These are phyloP conservation scores for Ornithoptera alexandrae DNA, from an alignment of 2,888 invertebrate species.

Conservation along the genomic window DNA sequence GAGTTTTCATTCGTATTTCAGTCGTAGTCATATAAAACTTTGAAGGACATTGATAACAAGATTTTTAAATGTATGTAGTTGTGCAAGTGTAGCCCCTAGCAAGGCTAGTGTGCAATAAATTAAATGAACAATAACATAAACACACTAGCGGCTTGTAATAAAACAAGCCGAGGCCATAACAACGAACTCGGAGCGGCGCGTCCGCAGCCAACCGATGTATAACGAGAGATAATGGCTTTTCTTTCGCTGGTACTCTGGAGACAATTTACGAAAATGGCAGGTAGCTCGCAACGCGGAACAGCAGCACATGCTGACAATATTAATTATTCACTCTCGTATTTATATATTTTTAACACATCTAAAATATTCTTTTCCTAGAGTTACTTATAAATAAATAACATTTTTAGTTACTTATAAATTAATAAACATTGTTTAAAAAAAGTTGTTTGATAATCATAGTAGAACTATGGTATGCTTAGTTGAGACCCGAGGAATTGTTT, in stretches of 20 bases:
- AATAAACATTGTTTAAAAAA: too few relatives aligned
- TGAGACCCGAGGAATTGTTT: too few relatives aligned
- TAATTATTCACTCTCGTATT: too few relatives aligned
- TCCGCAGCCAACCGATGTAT: constrained; percentile 4
- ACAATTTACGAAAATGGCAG: constrained; percentile 2
- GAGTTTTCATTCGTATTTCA: too few relatives aligned
- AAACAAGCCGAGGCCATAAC: not conserved
- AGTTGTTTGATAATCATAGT: too few relatives aligned
- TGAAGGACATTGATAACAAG: not conserved
- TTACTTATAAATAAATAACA: too few relatives aligned
- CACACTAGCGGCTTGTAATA: not conserved
- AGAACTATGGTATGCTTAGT: too few relatives aligned
- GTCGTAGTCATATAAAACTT: not conserved
- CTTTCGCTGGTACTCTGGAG: not conserved
- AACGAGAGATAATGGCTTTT: constrained; percentile 14
- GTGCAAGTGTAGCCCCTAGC: not conserved
- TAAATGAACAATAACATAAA: not conserved
- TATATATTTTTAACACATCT: too few relatives aligned
- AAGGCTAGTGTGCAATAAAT: not conserved
- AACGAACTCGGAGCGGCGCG: not conserved
- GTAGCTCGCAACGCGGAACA: not conserved
- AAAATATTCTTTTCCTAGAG: too few relatives aligned
- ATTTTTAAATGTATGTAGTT: not conserved
- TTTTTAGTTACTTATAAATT: too few relatives aligned
- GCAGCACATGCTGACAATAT: too few relatives aligned